Evolutionary conservation across 2,888 invertebrate genomes (phyloP), one percentile per base, ranked within the genome.

Genomic region (Aleiodes leptofemur): DNA sequence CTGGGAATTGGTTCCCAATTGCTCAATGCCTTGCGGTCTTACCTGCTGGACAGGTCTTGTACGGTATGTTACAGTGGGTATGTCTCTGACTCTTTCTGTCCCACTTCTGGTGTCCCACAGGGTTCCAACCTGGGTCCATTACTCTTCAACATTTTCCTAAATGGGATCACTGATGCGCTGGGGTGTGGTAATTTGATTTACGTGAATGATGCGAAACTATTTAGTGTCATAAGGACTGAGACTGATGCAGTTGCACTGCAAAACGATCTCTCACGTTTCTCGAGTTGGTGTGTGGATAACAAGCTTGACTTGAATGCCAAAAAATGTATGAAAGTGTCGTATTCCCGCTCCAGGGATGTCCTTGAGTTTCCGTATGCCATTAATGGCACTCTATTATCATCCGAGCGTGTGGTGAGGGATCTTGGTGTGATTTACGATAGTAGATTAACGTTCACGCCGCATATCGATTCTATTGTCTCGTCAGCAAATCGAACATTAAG

Each of bases 161-260:
- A 23, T 23, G 23, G 2, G 2, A 23, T 23, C 23, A 23, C 23
- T 23, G 23, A 23, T 23, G 23, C 23, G 23, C 23, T 57, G 31
- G 31, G 5, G 3, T 31, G 9, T 31, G 57, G 31, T 4, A 4
- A 5, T 3, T 13, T n/a, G 4, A 57, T 61, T 1, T 61, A 61
- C 7, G 61, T n/a, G 5, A 38, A 61, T 43, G 61, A 61, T 61
- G n/a, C 61, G 13, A 61, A 61, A 14, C 11, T 38, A 8, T 43
- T n/a, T 61, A 3, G 14, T 34, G 5, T 61, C 4, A 38, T 61
- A 14, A 6, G 14, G 34, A 14, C 4, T 61, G n/a, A 7, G 13
- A n/a, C 4, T n/a, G 61, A 61, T 43, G 34, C 13, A 7, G 9
- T 13, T 34, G 16, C 2, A 34, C 43, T 61, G 3, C 61, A 61